Percentiles rank a stretch among this genome's conserved stretches.
phyloP scores from a whole-genome alignment of 2,797 vertebrate species.

The Pseudochirops corinnae region DNA sequence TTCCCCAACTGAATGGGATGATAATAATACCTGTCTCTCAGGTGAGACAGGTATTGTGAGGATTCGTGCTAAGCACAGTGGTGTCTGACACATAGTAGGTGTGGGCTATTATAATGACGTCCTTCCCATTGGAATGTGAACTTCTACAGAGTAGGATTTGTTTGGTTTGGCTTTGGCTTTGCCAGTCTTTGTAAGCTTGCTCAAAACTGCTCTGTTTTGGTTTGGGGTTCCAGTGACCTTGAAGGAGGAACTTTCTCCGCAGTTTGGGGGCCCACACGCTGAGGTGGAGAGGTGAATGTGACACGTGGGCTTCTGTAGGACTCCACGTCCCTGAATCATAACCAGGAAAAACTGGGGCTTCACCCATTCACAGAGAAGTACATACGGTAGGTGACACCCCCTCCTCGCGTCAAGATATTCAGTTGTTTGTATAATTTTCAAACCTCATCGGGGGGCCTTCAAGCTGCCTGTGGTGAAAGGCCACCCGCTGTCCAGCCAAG shows the following conservation, averaged over 20 bases:
- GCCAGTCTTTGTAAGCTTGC: neutral
- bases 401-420: neutral
- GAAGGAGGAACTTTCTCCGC: neutral
- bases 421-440: conserved; percentile 1
- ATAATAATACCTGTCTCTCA: too few relatives aligned
- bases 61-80: neutral
- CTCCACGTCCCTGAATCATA: neutral
- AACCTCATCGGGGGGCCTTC: neutral
- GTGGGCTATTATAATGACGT: neutral
- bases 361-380: neutral
- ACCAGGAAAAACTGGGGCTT: neutral
- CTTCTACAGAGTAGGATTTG: neutral
- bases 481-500: neutral
- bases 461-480: neutral
- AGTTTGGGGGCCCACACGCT: neutral
- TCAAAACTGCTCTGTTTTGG: neutral
- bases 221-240: neutral
- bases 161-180: neutral
- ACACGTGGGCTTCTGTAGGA: neutral
- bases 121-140: neutral
- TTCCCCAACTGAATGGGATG: too few relatives aligned
- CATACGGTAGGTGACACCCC: fast-evolving
- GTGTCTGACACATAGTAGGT: neutral
- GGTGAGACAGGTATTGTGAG: neutral
- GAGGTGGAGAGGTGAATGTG: neutral